Base-by-base conservation (phyloP, 2,888 invertebrate species). In the Scaeva pyrastri region DNA sequence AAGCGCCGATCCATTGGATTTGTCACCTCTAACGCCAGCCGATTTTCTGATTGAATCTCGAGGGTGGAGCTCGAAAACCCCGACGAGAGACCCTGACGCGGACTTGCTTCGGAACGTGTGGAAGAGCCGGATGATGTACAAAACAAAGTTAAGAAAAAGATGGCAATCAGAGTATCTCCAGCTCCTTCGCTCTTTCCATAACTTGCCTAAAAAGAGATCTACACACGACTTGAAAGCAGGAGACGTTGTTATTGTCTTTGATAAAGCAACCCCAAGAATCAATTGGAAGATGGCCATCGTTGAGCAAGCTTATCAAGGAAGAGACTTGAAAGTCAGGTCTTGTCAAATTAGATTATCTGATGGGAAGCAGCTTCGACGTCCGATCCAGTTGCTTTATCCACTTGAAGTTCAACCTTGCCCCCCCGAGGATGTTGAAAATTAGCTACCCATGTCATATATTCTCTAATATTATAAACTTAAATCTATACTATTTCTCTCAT, bases 201-300 rank as follows among this genome's bases (percentile, higher is more conserved):
- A 23, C 31, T 23, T 14, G 12, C 68, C 52, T 12, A 39, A 39
- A 2, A 68, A n/a, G 23, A 4, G 52, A 11, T 39, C 52, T 2
- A 39, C 36, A n/a, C n/a, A 1, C 52, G 41, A 68, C 5, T 6
- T 68, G 23, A 23, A 52, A 31, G 21, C 14, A 23, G 52, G n/a
- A 31, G 68, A 68, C 12, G 68, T 70, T 12, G 52, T 23, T 11
- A 11, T 70, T 12, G 39, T 68, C 11, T 21, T 50, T n/a, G 52
- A 48, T 16, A 2, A 26, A 48, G 19, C 36, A 16, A 6, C 16
- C 16, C 16, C 56, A 48, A 10, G 56, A 56, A 56, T 36, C 16
- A 56, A 36, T 31, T 56, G 48, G 48, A 48, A 48, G 36, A 56
- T 36, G 56, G 56, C 36, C 16, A 56, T 36, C 7, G 6, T 36